Evolutionary conservation across 2,797 vertebrate species (phyloP), one percentile per base, ranked within the genome.

Genomic region (Sebastes dallii): DNA sequence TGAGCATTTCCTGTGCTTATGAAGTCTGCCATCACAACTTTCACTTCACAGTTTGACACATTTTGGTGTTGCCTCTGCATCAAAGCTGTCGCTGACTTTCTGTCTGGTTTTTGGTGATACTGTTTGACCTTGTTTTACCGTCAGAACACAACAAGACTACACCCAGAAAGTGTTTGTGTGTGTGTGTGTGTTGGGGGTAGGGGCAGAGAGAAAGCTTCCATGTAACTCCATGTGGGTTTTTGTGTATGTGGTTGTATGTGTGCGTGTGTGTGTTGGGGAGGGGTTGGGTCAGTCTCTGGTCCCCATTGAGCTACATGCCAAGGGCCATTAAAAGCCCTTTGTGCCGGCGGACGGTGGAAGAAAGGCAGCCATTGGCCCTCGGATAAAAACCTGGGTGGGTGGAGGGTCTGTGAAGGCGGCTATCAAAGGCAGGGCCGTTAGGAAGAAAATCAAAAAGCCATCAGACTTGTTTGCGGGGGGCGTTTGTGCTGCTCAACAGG

Each of bases 321-420:
- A 91, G 90, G 88, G 94, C 91, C 91, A 69, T 95, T 95, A 94
- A 95, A 89, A 86, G 69, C 75, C 91, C 88, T 94, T 96, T 96
- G 95, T 95, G 84, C 71, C 5, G 36, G 62, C 78, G 91, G 89
- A 92, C 89, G 70, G 87, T 77, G 58, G 85, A 83, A 93, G 89
- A 91, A 92, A 92, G 80, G 92, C 91, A 77, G 87, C 91, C 89
- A 88, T 88, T 88, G 94, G 93, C 78, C 82, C 77, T 72, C n/a
- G 3, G 80, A 84, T 88, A 85, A 88, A 93, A 86, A 92, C 88
- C 89, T 81, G 89, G 78, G 78, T 88, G 93, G 90, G 91, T 89
- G 92, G 80, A 91, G 84, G 87, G 78, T 79, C 58, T 75, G 88
- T 82, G 90, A 91, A 90, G 81, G 83, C 86, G 83, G 89, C 92